Conservation (phyloP, 2,113 vertebrate genomes). For the Phodopus roborovskii region DNA sequence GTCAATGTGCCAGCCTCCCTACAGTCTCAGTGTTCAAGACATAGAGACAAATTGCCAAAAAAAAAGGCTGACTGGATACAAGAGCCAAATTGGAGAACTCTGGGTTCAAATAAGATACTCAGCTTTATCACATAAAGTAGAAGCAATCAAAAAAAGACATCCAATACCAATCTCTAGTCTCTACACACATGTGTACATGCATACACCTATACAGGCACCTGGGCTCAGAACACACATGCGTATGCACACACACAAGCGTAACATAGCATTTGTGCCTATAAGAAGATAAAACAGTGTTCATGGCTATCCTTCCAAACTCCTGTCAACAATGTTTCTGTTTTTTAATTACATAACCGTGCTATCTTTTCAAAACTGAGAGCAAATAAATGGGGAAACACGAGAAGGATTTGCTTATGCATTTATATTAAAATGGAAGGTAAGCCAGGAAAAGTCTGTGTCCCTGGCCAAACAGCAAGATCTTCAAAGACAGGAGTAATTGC, state of each 20-base stretch:
- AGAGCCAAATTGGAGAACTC: not conserved
- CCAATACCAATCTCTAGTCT: not conserved
- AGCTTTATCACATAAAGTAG: too few species aligned
- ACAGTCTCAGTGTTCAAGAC: not conserved
- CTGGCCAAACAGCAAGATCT: not conserved
- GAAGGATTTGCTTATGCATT: not conserved
- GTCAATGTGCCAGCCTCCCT: not conserved
- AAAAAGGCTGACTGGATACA: not conserved
- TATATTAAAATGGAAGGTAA: not conserved
- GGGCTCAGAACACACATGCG: not conserved
- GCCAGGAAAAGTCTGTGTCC: not conserved
- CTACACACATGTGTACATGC: not conserved
- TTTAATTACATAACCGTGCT: not conserved
- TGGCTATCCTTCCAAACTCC: not conserved
- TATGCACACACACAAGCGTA: not conserved
- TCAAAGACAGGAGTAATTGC: not conserved
- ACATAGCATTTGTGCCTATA: not conserved
- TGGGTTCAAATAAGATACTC: not conserved
- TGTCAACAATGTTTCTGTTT: not conserved
- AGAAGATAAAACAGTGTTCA: not conserved
- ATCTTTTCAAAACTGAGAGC: constrained; percentile 25
- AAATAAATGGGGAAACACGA: not conserved
- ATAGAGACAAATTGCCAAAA: too few species aligned
- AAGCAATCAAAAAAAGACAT: not conserved
- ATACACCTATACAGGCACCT: not conserved